Percentiles rank a stretch among this genome's conserved stretches.
Evolutionary conservation across 2,113 vertebrate genomes (phyloP).

Genomic region (Lepus europaeus): DNA sequence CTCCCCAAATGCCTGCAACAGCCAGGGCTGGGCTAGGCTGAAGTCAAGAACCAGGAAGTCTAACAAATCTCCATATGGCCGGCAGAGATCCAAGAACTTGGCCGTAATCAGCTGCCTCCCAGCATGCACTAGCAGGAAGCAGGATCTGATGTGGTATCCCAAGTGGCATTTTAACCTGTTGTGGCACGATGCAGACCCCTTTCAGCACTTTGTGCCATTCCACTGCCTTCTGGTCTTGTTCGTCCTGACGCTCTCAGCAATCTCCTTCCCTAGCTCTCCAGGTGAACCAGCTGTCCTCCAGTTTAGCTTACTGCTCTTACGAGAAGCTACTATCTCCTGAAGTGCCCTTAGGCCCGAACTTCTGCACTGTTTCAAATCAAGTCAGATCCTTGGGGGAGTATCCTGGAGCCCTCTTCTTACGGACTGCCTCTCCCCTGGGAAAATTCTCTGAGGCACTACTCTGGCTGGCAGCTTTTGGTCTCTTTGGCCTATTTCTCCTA

Average conservation of each 20-base stretch:
- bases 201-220: neutral
- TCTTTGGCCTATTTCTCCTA: neutral
- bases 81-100: too few species aligned
- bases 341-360: neutral
- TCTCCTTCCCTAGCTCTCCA: neutral
- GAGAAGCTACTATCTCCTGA: conserved; percentile 21
- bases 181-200: neutral
- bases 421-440: neutral
- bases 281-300: neutral
- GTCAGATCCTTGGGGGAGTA: neutral
- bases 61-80: too few species aligned
- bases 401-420: neutral
- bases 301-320: neutral
- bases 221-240: neutral
- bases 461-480: neutral
- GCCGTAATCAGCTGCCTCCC: too few species aligned
- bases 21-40: too few species aligned
- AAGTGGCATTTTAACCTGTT: too few species aligned
- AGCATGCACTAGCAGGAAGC: too few species aligned
- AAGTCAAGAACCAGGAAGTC: too few species aligned
- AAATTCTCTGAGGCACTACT: neutral
- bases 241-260: neutral
- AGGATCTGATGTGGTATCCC: too few species aligned
- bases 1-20: too few species aligned
- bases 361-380: conserved; percentile 12